Conservation (phyloP, 2,888 invertebrate genomes). For the Macrophya annulata region DNA sequence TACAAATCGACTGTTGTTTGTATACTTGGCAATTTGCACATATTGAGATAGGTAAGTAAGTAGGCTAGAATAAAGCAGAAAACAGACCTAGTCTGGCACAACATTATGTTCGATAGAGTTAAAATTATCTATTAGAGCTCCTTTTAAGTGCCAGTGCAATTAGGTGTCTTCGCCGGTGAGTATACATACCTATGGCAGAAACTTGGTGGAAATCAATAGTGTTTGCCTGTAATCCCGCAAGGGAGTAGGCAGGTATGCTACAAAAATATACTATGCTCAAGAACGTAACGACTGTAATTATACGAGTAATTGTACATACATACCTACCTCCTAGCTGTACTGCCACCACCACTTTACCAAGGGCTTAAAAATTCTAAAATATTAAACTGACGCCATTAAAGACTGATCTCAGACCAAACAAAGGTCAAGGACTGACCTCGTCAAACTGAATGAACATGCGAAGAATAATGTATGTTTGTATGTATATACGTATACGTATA, state of each 20-base stretch:
- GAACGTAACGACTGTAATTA: neutral
- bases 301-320: neutral
- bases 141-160: constrained; percentile 37
- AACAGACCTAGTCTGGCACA: neutral
- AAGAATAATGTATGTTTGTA: neutral
- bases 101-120: neutral
- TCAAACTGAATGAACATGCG: constrained; percentile 11
- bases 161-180: neutral
- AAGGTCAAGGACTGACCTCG: constrained; percentile 21
- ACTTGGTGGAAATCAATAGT: constrained; percentile 39
- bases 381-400: neutral
- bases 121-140: constrained; percentile 22
- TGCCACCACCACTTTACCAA: neutral
- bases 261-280: neutral
- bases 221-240: constrained; percentile 18
- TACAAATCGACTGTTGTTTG: neutral
- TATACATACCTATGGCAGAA: constrained; percentile 8
- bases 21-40: neutral
- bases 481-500: too few species aligned
- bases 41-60: neutral
- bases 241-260: neutral
- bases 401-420: neutral
- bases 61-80: neutral
- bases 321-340: neutral
- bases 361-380: neutral